Conservation (phyloP, 2,113 vertebrate species). For the Strix uralensis region DNA sequence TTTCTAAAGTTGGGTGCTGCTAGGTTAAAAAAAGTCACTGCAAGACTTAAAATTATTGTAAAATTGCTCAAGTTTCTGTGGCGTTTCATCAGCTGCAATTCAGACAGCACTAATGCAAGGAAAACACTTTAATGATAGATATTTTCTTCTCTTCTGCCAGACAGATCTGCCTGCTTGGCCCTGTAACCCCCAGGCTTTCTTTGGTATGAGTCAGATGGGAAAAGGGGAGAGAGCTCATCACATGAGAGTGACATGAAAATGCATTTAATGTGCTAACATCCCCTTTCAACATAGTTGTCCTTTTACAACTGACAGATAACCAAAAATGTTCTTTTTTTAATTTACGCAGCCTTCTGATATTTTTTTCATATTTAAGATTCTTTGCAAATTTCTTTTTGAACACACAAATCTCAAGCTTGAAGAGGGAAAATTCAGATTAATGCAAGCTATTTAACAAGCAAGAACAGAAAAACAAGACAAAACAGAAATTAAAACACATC, state of each 20-base stretch:
- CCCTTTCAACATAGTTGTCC: not conserved
- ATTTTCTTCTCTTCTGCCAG: not conserved
- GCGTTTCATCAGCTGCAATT: not conserved
- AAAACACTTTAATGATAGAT: not conserved
- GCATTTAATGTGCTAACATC: not conserved
- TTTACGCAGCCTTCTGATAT: not conserved
- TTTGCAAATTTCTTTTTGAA: not conserved
- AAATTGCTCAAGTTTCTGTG: not conserved
- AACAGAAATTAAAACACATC: not conserved
- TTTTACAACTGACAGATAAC: not conserved
- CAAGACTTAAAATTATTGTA: not conserved
- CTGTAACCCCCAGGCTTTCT: not conserved
- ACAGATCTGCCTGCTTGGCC: not conserved
- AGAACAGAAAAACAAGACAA: not conserved
- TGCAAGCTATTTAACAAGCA: not conserved
- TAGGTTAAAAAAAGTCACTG: not conserved
- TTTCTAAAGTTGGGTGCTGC: not conserved
- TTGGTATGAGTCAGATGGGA: not conserved
- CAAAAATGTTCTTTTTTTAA: not conserved
- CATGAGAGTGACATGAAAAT: not conserved
- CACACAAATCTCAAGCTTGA: not conserved
- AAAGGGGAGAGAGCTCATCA: not conserved
- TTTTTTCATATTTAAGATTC: not conserved
- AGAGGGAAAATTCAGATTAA: not conserved
- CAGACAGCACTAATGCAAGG: not conserved